Conservation (phyloP, 2,113 vertebrate genomes). For the Smithornis capensis region DNA sequence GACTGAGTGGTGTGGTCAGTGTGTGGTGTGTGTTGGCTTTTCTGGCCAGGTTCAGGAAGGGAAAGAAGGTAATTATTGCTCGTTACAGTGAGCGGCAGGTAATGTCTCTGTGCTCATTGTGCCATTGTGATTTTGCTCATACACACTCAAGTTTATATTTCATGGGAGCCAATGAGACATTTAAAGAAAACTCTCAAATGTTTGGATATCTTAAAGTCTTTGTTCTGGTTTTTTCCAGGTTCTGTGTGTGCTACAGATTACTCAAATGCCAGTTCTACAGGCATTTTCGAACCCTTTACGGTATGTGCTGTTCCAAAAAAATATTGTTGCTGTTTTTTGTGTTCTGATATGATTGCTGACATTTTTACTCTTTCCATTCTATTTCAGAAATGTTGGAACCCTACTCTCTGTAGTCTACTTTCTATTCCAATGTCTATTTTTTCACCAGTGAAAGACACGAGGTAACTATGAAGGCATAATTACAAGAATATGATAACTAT, state of each 20-base stretch:
- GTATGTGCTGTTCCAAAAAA: slow-evolving; percentile 61
- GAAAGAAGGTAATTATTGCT: not conserved
- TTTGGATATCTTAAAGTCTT: not conserved
- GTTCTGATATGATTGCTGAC: not conserved
- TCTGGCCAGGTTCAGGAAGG: not conserved
- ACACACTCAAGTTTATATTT: not conserved
- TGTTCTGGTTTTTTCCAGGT: slow-evolving; percentile 72
- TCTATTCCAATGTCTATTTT: slow-evolving; percentile 89
- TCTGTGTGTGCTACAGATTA: slow-evolving; percentile 90
- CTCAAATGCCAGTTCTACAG: slow-evolving; percentile 94
- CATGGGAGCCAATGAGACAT: not conserved
- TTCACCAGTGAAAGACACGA: slow-evolving; percentile 88
- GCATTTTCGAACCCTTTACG: slow-evolving; percentile 88
- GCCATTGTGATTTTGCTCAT: not conserved
- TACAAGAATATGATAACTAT: not conserved
- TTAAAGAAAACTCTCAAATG: not conserved
- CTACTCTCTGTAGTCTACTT: slow-evolving; percentile 78
- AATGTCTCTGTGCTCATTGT: not conserved
- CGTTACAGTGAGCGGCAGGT: not conserved
- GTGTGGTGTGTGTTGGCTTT: not conserved
- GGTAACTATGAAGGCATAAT: slow-evolving; percentile 72
- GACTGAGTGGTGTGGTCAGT: not conserved
- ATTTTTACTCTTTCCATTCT: not conserved
- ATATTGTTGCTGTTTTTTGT: not conserved
- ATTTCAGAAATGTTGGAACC: slow-evolving; percentile 92